Percentiles rank a stretch among this genome's conserved stretches.
Evolutionary conservation across 2,113 vertebrate species (phyloP).

Genomic region (Trogon melanurus): DNA sequence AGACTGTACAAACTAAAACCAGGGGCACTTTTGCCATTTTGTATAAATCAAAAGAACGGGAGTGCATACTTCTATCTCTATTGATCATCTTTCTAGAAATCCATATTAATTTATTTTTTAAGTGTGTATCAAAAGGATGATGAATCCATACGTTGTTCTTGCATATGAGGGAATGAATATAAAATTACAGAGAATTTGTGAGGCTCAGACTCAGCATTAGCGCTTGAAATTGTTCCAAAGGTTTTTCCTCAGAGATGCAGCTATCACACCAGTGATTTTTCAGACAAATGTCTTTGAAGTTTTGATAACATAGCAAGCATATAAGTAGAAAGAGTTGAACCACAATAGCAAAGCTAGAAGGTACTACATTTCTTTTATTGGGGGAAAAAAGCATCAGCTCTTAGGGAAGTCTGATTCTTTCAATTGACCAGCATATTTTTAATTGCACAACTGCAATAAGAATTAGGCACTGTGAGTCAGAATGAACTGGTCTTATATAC

Average conservation of each 20-base stretch:
- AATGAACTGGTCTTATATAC: not conserved
- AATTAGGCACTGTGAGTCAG: not conserved
- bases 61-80: constrained; percentile 8
- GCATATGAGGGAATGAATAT: constrained; percentile 31
- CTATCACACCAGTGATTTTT: constrained; percentile 16
- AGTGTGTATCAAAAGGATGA: constrained; percentile 25
- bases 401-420: not conserved
- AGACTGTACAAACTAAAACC: not conserved
- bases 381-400: not conserved
- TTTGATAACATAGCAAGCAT: constrained; percentile 9
- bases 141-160: constrained; percentile 20
- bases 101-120: constrained; percentile 41
- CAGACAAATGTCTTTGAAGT: constrained; percentile 36
- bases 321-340: constrained; percentile 19
- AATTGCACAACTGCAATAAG: constrained; percentile 7
- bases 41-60: constrained; percentile 35
- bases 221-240: constrained; percentile 8
- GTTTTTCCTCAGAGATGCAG: constrained; percentile 6
- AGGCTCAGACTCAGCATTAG: constrained; percentile 43
- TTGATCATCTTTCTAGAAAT: constrained; percentile 51
- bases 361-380: not conserved
- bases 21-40: constrained; percentile 45
- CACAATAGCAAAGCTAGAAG: constrained; percentile 33
- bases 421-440: constrained; percentile 28
- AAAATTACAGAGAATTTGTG: constrained; percentile 35